Base-by-base conservation (phyloP, 2,113 vertebrate species). In the Brachionichthys hirsutus region DNA sequence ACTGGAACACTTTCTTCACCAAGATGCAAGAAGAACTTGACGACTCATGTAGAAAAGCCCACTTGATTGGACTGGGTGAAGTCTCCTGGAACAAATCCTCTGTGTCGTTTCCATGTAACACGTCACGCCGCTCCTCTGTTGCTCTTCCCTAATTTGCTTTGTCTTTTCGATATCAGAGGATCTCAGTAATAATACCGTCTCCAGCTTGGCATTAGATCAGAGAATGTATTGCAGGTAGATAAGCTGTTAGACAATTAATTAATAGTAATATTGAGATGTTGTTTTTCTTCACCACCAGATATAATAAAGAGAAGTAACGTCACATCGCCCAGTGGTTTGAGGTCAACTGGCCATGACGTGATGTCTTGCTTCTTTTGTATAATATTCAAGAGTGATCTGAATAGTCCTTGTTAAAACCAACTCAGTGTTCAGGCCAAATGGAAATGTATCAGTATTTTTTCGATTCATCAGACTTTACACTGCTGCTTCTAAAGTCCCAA, bases 1-100 rank as follows among this genome's bases (percentile, higher is more conserved):
- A 77, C 67, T 78, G 53, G 36, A 81, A 62, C 59, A 57, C 64
- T 70, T 83, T 81, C 62, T 75, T 65, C 70, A 40, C 70, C 40
- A 49, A 70, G 24, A 30, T 30, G 24, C 24, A 30, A 30, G 24
- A 30, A 65, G 81, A 50, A 84, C 77, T 84, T 60, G 77, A 74
- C 58, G 87, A 81, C 30, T 85, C 87, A 89, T 86, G 83, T 70
- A 75, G 83, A 85, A 89, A 89, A 90, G 82, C 79, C 70, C 62
- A 70, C 64, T 78, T 88, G 87, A 90, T 89, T 88, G 86, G 78
- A 85, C 77, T 84, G 78, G 38, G 72, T 73, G 82, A 83, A 82
- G 76, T 82, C 77, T 81, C 74, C 74, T 80, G 85, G 81, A 88
- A 88, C 85, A 81, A 88, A 88, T 85, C 80, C 81, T 79, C 36